phyloP scores from a whole-genome alignment of 2,888 invertebrate genomes.

The Clanis bilineata region DNA sequence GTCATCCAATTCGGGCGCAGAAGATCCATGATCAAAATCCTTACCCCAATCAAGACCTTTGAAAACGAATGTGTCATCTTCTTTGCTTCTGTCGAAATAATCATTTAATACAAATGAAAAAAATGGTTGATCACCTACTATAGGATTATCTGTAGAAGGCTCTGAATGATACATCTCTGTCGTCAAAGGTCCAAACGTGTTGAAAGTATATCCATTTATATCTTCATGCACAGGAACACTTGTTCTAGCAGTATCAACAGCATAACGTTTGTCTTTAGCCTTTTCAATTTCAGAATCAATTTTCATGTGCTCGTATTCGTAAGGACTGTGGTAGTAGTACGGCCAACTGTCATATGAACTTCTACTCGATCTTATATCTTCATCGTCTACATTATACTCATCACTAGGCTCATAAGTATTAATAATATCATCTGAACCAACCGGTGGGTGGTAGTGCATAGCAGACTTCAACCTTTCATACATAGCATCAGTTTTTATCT shows the following conservation, averaged over 20 bases:
- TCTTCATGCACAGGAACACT: slow-evolving; percentile 66
- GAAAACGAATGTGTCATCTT: slow-evolving; percentile 56
- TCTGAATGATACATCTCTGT: slow-evolving; percentile 26
- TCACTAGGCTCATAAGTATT: slow-evolving; percentile 29
- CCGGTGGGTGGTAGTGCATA: slow-evolving; percentile 46
- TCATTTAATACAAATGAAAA: slow-evolving; percentile 64
- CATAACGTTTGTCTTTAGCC: slow-evolving; percentile 62
- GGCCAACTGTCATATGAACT: slow-evolving; percentile 57
- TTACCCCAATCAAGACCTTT: slow-evolving; percentile 57
- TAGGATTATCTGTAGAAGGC: slow-evolving; percentile 52
- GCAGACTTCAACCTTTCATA: slow-evolving; percentile 47
- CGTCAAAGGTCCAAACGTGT: slow-evolving; percentile 24
- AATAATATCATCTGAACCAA: slow-evolving; percentile 27
- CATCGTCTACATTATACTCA: slow-evolving; percentile 54
- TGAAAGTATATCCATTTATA: slow-evolving; percentile 45
- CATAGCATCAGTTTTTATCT: slow-evolving; percentile 39
- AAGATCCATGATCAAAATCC: slow-evolving; percentile 46
- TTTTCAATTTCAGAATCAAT: slow-evolving; percentile 46
- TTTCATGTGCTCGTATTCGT: slow-evolving; percentile 55
- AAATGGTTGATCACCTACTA: slow-evolving; percentile 57
- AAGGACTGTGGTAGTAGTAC: slow-evolving; percentile 53
- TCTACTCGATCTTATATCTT: slow-evolving; percentile 58
- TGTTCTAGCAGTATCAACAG: slow-evolving; percentile 25
- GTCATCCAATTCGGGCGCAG: slow-evolving; percentile 30
- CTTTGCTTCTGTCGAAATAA: slow-evolving; percentile 54